Evolutionary conservation across 2,888 invertebrate species (phyloP).

Genomic region (Eupelmus urozonus): DNA sequence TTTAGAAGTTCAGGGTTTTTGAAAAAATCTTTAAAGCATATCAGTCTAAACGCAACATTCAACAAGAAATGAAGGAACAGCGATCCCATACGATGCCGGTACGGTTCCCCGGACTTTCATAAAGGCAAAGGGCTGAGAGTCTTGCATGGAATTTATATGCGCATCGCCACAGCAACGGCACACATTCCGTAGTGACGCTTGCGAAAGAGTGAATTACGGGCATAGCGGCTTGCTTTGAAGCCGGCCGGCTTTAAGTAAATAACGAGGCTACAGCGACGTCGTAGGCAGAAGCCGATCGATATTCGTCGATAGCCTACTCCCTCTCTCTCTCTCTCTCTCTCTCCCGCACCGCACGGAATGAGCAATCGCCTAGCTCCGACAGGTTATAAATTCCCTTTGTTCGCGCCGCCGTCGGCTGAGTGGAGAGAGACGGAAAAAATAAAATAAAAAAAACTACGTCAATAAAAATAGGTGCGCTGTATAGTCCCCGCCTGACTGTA

Average conservation of each 20-base stretch:
- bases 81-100: neutral
- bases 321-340: neutral
- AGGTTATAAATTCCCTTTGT: slow-evolving; percentile 59
- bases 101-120: neutral
- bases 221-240: slow-evolving; percentile 21
- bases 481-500: slow-evolving; percentile 34
- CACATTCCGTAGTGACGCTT: slow-evolving; percentile 31
- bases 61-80: too few species aligned
- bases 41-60: slow-evolving; percentile 1
- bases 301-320: slow-evolving; percentile 43
- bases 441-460: neutral
- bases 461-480: neutral
- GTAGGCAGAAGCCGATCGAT: slow-evolving; percentile 50
- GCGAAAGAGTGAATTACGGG: slow-evolving; percentile 52
- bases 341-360: slow-evolving; percentile 18
- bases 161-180: slow-evolving; percentile 4
- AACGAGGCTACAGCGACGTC: slow-evolving; percentile 39
- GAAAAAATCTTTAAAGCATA: neutral
- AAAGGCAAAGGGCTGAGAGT: neutral
- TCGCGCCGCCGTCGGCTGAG: too few species aligned
- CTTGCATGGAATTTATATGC: slow-evolving; percentile 30
- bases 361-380: slow-evolving; percentile 49
- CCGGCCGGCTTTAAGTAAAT: slow-evolving; percentile 54
- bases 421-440: neutral
- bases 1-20: too few species aligned